Percentiles rank a stretch among this genome's conserved stretches.
These are phyloP conservation scores for Neoniphon sammara DNA, from an alignment of 2,797 vertebrate genomes.

Conservation along the genomic window DNA sequence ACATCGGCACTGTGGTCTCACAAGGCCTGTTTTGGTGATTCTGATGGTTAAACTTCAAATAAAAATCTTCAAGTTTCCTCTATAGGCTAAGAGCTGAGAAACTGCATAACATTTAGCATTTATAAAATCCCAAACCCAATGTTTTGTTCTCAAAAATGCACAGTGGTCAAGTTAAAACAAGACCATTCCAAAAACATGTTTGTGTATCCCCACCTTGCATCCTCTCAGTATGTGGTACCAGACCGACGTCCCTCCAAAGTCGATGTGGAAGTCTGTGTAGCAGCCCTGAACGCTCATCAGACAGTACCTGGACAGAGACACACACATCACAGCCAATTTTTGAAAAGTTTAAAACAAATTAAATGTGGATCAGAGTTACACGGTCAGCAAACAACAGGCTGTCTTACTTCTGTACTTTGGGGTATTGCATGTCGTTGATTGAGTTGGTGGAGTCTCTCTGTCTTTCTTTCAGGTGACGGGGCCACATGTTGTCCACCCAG, in stretches of 20 bases:
- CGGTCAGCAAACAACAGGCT: not conserved
- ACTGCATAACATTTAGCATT: no score
- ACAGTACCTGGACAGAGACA: constrained; percentile 87
- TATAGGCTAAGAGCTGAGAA: no score
- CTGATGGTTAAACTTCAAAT: no score
- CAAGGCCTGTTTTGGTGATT: no score
- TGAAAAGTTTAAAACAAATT: no score
- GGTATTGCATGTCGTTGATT: constrained; percentile 97
- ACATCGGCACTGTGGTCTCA: no score
- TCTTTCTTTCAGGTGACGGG: constrained; percentile 95
- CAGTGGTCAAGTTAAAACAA: not conserved
- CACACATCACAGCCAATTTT: no score
- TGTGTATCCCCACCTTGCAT: constrained; percentile 87
- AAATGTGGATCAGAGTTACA: not conserved
- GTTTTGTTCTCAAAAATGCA: no score
- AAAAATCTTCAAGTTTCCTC: no score
- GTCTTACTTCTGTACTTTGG: constrained; percentile 97
- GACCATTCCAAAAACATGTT: no score
- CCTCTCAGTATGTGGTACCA: constrained; percentile 98
- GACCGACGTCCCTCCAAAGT: constrained; percentile 97
- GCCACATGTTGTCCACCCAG: constrained; percentile 99
- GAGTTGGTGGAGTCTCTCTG: constrained; percentile 97
- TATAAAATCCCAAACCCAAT: no score
- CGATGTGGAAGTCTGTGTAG: constrained; percentile 98
- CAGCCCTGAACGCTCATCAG: constrained; percentile 98